Percentiles rank a stretch among this genome's conserved stretches.
Conservation (phyloP, 2,888 invertebrate genomes). For the Agrotis segetum region DNA sequence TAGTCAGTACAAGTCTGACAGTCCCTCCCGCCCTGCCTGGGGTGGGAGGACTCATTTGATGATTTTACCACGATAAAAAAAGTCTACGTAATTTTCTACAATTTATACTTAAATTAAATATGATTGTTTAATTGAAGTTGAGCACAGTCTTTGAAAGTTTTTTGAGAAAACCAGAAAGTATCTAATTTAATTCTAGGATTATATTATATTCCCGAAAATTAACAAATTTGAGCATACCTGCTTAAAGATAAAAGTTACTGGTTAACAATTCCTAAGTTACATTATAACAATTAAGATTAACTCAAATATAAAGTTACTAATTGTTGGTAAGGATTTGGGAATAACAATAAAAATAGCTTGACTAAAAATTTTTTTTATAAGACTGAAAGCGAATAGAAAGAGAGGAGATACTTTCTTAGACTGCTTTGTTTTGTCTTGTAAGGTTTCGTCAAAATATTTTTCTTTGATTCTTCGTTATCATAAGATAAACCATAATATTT, state of each 20-base stretch:
- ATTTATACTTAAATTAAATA: too few relatives aligned
- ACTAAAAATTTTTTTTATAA: not conserved
- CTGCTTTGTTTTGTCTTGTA: too few relatives aligned
- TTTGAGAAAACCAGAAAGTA: constrained; percentile 1
- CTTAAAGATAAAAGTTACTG: constrained; percentile 3
- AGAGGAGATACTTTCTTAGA: too few relatives aligned
- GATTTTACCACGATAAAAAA: too few relatives aligned
- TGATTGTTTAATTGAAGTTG: not conserved
- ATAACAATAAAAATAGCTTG: not conserved
- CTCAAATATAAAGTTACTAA: not conserved
- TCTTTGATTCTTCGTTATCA: too few relatives aligned
- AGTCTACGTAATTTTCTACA: too few relatives aligned
- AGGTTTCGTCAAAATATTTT: too few relatives aligned
- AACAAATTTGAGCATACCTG: not conserved
- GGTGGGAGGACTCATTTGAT: too few relatives aligned
- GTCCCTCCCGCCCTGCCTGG: too few relatives aligned
- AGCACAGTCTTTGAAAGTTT: not conserved
- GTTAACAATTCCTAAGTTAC: not conserved
- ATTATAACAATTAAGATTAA: not conserved
- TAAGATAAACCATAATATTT: too few relatives aligned
- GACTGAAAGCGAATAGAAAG: too few relatives aligned
- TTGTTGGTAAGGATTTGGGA: not conserved
- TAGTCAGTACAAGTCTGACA: too few relatives aligned
- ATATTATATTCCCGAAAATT: not conserved
- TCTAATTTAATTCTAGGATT: not conserved